A percentile compares a stretch with the other conserved stretches of the same genome.
phyloP scores from a whole-genome alignment of 1,140 invertebrate genomes.

The Nasonia longicornis region DNA sequence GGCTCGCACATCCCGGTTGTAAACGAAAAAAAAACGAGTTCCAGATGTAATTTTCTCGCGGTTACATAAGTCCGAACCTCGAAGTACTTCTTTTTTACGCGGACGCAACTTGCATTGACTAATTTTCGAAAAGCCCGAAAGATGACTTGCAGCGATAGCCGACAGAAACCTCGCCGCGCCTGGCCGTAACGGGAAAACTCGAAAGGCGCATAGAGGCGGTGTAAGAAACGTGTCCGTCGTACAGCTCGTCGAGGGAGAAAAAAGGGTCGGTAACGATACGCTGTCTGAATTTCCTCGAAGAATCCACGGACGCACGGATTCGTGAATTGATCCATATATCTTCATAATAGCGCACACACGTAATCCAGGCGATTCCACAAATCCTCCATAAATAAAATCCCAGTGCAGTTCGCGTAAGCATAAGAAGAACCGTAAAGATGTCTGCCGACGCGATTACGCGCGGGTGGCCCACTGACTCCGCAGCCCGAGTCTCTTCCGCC shows the following conservation, averaged over 20 bases:
- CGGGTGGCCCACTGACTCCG: too few species aligned
- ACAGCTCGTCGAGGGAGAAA: too few species aligned
- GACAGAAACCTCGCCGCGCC: background rate
- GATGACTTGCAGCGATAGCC: constrained; percentile 16
- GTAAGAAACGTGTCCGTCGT: background rate
- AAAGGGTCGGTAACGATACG: too few species aligned
- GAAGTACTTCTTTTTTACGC: background rate
- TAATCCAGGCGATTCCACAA: background rate
- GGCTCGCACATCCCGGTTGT: background rate
- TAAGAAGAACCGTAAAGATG: too few species aligned
- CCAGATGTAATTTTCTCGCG: background rate
- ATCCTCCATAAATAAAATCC: background rate
- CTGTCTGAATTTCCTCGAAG: too few species aligned
- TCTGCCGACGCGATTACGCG: background rate
- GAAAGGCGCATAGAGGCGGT: background rate
- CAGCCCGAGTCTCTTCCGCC: too few species aligned
- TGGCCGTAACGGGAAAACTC: constrained; percentile 1
- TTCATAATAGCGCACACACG: too few species aligned
- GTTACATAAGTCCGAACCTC: background rate
- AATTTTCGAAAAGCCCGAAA: constrained; percentile 22
- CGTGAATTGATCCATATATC: too few species aligned
- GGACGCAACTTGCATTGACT: background rate
- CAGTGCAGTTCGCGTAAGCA: too few species aligned
- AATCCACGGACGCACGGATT: too few species aligned
- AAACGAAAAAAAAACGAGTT: background rate